Evolutionary conservation across 1,140 invertebrate species (phyloP), one percentile per base, ranked within the genome.

Genomic region (Xylocopa sonorina): DNA sequence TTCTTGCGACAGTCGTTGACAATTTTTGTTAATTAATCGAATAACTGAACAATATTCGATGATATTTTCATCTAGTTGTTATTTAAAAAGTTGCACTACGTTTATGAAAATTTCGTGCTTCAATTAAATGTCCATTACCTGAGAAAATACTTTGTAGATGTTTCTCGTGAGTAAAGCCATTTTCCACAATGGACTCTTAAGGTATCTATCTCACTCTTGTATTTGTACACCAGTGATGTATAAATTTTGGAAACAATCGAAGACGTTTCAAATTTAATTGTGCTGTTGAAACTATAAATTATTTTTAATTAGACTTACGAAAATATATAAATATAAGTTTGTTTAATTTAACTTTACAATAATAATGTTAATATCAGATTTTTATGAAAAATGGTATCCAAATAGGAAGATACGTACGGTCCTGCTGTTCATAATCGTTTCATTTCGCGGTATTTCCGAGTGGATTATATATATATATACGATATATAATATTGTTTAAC

Each of bases 81-180:
- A 53, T 48, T 27, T 27, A 16, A 27, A 7, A 48, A 41, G 32
- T 34, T 46, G 0, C 10, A 76, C 6, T 16, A 43, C n/a, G 50
- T 3, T n/a, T 21, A 16, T 2, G 16, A n/a, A n/a, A 18, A 27
- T 21, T 32, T 10, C 6, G 21, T 21, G 4, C 10, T 48, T n/a
- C 21, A 57, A 57, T 71, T 32, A n/a, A 58, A 68, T 5, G 34
- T 53, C 14, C 50, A 43, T 89, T 91, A 93, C 92, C 91, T 92
- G 92, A 5, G 89, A 88, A 66, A 92, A 85, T 76, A 89, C 74
- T 72, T 89, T 91, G 80, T 88, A 92, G 78, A 91, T 84, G 73
- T 91, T 93, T 74, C 90, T 91, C 63, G 87, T 87, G 46, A 93
- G 80, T 77, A 92, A 81, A 89, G 92, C 91, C 92, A 93, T 92